phyloP scores from a whole-genome alignment of 2,113 vertebrate species.

The Forbesichthys agassizii region DNA sequence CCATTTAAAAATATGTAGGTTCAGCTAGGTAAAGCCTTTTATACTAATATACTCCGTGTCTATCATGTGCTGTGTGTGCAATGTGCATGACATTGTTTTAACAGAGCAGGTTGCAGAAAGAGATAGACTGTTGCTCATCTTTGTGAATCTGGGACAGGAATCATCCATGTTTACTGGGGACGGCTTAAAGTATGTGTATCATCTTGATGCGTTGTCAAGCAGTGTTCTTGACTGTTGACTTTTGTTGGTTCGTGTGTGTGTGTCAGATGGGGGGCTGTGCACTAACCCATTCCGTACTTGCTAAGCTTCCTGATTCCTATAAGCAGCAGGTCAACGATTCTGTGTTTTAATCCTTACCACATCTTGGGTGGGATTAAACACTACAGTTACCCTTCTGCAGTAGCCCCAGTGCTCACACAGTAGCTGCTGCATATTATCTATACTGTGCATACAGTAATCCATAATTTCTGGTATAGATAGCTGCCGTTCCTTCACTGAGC shows the following conservation, averaged over 20 bases:
- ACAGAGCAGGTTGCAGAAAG: constrained; percentile 19
- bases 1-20: constrained; percentile 12
- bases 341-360: constrained; percentile 62
- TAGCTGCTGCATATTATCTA: no score
- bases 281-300: constrained; percentile 13
- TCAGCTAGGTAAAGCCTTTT: constrained; percentile 29
- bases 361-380: constrained; percentile 61
- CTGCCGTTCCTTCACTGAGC: not conserved
- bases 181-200: constrained; percentile 41
- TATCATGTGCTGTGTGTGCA: constrained; percentile 9
- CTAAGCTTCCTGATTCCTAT: constrained; percentile 81
- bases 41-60: constrained; percentile 33
- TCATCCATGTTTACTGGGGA: constrained; percentile 17
- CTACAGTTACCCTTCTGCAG: constrained; percentile 28
- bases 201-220: constrained; percentile 41
- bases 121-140: no score
- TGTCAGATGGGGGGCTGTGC: constrained; percentile 26
- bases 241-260: constrained; percentile 1
- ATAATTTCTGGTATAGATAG: constrained; percentile 29
- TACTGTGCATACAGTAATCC: not conserved
- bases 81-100: not conserved
- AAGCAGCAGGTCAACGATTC: constrained; percentile 78
- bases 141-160: constrained; percentile 19
- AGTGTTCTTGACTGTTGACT: constrained; percentile 40
- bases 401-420: constrained; percentile 16